Conservation (phyloP, 2,113 vertebrate genomes). For the Chinchilla lanigera region DNA sequence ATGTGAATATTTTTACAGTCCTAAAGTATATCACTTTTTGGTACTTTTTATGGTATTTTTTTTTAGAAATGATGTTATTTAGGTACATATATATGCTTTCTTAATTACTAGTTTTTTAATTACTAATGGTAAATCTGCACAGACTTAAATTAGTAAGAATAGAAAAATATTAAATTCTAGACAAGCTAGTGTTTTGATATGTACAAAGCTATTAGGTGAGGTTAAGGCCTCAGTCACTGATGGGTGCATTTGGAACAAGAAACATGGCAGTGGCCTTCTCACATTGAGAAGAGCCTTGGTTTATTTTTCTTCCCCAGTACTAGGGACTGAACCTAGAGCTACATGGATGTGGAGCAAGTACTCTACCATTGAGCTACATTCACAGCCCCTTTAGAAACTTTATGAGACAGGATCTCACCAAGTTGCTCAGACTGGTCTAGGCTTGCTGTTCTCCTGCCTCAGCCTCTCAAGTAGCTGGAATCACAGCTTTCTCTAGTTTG, state of each 20-base stretch:
- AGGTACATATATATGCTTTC: background rate
- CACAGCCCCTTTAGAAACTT: background rate
- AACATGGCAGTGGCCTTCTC: background rate
- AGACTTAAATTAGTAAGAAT: conserved; percentile 32
- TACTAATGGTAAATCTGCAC: background rate
- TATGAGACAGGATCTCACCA: background rate
- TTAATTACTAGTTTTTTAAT: conserved; percentile 4
- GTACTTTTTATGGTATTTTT: background rate
- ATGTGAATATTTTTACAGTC: background rate
- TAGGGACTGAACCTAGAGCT: too few relatives aligned
- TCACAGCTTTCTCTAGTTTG: background rate
- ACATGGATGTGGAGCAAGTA: background rate
- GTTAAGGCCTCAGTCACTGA: conserved; percentile 18
- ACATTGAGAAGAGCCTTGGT: background rate
- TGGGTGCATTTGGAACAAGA: conserved; percentile 7
- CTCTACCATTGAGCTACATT: background rate
- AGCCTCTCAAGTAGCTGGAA: background rate
- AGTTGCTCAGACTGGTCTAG: background rate
- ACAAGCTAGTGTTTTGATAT: background rate
- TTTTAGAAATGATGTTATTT: conserved; percentile 20
- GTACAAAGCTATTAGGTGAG: background rate
- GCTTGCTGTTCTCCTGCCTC: background rate
- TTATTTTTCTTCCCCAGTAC: background rate
- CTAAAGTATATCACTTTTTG: background rate
- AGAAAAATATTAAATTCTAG: background rate